These are phyloP conservation scores for Acrobasis consociella DNA, from an alignment of 2,888 invertebrate species.

Conservation along the genomic window DNA sequence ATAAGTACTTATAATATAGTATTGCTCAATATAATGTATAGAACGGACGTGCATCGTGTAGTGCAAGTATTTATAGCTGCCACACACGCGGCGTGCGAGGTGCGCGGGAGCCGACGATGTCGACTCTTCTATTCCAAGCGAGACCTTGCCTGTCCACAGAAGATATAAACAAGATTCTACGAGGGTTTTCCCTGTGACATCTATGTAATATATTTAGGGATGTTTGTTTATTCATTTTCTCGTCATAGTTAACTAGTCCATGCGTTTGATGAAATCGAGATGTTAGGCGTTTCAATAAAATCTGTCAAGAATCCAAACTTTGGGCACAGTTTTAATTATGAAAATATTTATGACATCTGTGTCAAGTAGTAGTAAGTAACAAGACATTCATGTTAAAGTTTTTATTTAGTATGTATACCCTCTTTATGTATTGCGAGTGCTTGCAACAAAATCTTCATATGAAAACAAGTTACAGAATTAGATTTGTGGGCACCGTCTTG, in stretches of 20 bases:
- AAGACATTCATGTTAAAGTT: too few species aligned
- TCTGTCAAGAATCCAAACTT: too few species aligned
- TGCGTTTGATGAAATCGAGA: too few species aligned
- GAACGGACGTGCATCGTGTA: constrained; percentile 56
- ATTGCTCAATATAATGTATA: constrained; percentile 51
- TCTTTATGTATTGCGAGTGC: too few species aligned
- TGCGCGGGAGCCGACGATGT: constrained; percentile 65
- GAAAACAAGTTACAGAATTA: constrained; percentile 21
- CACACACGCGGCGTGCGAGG: constrained; percentile 71
- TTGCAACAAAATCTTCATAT: not conserved
- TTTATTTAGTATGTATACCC: too few species aligned
- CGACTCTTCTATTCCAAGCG: constrained; percentile 70
- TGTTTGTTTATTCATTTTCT: not conserved
- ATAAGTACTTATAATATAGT: constrained; percentile 33
- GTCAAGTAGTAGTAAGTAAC: too few species aligned
- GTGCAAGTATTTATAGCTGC: constrained; percentile 71
- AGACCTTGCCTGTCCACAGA: constrained; percentile 55
- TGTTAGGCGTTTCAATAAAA: too few species aligned
- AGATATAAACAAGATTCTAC: constrained; percentile 1
- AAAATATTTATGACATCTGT: too few species aligned
- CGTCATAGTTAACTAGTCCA: not conserved
- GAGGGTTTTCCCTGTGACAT: not conserved
- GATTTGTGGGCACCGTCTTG: constrained; percentile 27
- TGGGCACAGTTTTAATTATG: too few species aligned
- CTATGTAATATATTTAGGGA: not conserved